Evolutionary conservation across 2,797 vertebrate species (phyloP).

Genomic region (Ctenopoma kingsleyae): DNA sequence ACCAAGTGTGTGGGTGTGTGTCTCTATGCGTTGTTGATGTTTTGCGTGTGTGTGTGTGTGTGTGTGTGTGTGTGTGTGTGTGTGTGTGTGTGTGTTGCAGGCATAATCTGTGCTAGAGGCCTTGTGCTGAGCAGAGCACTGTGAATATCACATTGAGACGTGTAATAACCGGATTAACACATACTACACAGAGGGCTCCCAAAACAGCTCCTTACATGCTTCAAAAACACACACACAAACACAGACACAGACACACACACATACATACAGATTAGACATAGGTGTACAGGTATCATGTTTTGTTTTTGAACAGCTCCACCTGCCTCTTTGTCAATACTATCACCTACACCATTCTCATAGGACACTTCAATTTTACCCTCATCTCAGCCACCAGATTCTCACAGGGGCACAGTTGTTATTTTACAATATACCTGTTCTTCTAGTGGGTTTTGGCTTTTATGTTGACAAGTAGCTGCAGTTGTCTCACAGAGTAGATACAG

Average conservation of each 20-base stretch:
- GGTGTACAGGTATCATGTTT: not conserved
- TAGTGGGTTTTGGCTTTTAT: no score
- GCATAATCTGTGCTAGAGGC: constrained; percentile 77
- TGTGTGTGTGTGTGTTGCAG: constrained; percentile 40
- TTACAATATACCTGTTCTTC: no score
- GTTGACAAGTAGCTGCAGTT: no score
- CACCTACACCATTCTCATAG: no score
- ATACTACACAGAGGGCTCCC: constrained; percentile 61
- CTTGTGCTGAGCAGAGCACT: constrained; percentile 67
- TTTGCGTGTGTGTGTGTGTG: constrained; percentile 39
- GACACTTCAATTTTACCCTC: no score
- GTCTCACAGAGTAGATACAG: no score
- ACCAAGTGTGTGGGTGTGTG: constrained; percentile 32
- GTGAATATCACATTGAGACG: constrained; percentile 72
- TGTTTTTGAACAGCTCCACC: not conserved
- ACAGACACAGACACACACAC: constrained; percentile 1
- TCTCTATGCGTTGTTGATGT: constrained; percentile 28
- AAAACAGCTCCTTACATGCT: constrained; percentile 59
- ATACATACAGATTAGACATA: constrained; percentile 3
- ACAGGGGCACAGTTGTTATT: no score
- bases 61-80: constrained; percentile 29
- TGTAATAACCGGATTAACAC: constrained; percentile 80
- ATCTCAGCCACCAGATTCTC: no score
- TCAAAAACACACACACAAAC: constrained; percentile 23
- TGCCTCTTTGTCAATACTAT: not conserved